Conservation (phyloP, 1,140 invertebrate genomes). For the Psilanteris sp. region DNA sequence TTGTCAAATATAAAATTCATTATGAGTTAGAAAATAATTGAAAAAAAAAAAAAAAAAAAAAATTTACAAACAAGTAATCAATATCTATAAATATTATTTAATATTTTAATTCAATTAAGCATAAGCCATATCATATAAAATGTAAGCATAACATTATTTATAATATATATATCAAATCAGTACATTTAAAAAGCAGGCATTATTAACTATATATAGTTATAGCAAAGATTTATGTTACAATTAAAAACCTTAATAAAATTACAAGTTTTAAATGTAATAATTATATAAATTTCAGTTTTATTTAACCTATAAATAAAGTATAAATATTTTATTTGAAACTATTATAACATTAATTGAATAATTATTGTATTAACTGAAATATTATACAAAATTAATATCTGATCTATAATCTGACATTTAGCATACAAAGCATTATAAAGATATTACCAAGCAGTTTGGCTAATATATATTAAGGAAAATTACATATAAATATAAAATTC, state of each 20-base stretch:
- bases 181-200: no score
- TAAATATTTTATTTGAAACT: no score
- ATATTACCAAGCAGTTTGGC: constrained; percentile 50
- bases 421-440: constrained; percentile 34
- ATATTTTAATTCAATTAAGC: constrained; percentile 29
- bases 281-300: no score
- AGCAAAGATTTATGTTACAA: no score
- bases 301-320: no score
- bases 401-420: no score
- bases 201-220: no score
- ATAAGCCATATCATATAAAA: constrained; percentile 31
- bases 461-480: constrained; percentile 34
- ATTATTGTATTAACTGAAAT: no score
- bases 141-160: constrained; percentile 31
- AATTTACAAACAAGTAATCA: constrained; percentile 10
- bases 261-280: no score
- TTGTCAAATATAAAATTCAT: constrained; percentile 3
- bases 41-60: constrained; percentile 24
- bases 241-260: no score
- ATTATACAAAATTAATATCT: no score
- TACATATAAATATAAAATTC: constrained; percentile 33
- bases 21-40: constrained; percentile 21
- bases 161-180: no score
- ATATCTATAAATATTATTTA: constrained; percentile 24
- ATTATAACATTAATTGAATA: background rate